Conservation (phyloP, 2,113 vertebrate genomes). For the Tricholaema leucomelas region DNA sequence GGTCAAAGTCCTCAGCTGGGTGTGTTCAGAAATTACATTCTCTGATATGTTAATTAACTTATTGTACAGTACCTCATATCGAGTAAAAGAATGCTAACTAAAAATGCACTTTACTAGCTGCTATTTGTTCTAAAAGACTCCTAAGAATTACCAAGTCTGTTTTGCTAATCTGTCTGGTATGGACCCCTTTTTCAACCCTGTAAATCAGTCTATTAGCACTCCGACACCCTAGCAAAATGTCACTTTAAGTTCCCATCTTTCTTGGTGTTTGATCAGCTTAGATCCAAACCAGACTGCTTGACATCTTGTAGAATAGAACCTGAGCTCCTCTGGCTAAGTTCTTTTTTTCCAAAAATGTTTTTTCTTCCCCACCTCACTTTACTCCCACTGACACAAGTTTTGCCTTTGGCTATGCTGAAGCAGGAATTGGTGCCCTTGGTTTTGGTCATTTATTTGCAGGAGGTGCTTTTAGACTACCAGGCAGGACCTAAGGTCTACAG, state of each 20-base stretch:
- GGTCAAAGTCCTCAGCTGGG: background rate
- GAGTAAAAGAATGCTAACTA: background rate
- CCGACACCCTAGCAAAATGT: background rate
- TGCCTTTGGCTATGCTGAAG: background rate
- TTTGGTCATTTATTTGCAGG: background rate
- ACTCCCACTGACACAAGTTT: background rate
- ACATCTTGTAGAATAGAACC: background rate
- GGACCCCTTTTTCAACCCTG: background rate
- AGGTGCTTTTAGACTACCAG: background rate
- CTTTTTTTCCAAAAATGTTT: background rate
- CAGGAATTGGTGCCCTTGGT: background rate
- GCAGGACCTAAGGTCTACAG: background rate
- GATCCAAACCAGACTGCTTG: background rate
- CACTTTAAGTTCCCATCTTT: background rate
- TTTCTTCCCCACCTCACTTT: background rate
- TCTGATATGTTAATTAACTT: background rate
- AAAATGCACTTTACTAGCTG: background rate
- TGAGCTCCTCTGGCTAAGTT: background rate
- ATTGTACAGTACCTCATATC: background rate
- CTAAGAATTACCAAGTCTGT: background rate
- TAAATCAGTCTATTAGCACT: background rate
- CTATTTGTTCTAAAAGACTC: background rate
- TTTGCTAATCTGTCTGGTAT: background rate
- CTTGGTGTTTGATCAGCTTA: background rate
- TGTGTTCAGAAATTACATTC: background rate